Conservation (phyloP, 53 echinoderm and acorn worm genomes). For the Stichopus horrens region DNA sequence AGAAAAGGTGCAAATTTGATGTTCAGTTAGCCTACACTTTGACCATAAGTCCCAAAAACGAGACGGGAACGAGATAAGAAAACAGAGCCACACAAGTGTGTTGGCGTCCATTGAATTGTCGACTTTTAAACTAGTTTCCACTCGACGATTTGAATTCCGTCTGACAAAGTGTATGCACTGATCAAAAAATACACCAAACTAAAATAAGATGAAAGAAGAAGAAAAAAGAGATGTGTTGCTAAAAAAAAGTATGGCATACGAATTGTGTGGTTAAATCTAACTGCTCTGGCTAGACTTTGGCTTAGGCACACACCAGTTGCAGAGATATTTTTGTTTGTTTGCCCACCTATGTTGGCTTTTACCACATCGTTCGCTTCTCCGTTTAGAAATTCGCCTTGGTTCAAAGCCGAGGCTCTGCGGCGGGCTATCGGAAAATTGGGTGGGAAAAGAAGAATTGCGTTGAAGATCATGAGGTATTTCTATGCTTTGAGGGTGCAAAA, state of each 20-base stretch:
- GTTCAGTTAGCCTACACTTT: neutral
- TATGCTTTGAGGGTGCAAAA: no score
- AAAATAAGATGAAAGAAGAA: neutral
- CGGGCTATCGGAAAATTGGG: neutral
- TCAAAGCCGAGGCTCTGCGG: constrained; percentile 33
- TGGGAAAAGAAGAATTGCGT: constrained; percentile 27
- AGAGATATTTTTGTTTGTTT: neutral
- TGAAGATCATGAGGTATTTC: neutral
- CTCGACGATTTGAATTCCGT: neutral
- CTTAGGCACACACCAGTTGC: neutral
- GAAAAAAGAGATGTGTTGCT: neutral
- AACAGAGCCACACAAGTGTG: no score
- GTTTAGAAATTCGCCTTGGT: neutral
- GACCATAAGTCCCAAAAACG: neutral
- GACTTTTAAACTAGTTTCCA: no score
- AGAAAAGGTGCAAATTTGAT: neutral
- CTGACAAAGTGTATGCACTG: neutral
- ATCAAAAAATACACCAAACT: neutral
- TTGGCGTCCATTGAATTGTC: no score
- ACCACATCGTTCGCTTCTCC: constrained; percentile 18
- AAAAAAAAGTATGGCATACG: neutral
- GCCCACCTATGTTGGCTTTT: constrained; percentile 30
- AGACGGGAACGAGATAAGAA: no score
- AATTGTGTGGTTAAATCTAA: constrained; percentile 24
- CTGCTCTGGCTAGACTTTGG: neutral